Conservation (phyloP, 2,113 vertebrate species). For the Tychaedon coryphoeus region DNA sequence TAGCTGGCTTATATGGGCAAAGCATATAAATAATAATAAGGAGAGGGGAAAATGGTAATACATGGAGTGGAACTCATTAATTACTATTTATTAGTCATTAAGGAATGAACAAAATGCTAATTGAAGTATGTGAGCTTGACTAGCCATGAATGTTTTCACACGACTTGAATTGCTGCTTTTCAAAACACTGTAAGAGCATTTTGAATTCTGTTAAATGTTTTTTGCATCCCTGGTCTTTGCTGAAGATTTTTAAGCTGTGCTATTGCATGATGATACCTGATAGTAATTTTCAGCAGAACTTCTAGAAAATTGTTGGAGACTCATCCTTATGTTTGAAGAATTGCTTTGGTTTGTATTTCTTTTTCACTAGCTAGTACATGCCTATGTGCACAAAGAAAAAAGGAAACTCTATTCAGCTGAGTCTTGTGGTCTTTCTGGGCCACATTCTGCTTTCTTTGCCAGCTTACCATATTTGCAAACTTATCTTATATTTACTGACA, state of each 20-base stretch:
- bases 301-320: not conserved
- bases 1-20: not conserved
- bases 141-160: not conserved
- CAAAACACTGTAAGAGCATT: not conserved
- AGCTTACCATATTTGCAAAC: not conserved
- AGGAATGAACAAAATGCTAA: not conserved
- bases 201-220: not conserved
- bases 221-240: not conserved
- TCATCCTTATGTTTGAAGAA: not conserved
- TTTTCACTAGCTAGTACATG: not conserved
- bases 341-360: not conserved
- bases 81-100: conserved; percentile 40
- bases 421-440: not conserved
- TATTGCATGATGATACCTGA: not conserved
- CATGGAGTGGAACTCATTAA: conserved; percentile 26
- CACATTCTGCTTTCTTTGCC: not conserved
- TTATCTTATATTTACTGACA: not conserved
- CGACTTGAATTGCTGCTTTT: not conserved
- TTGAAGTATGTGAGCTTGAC: conserved; percentile 4
- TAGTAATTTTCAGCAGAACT: not conserved
- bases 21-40: not conserved
- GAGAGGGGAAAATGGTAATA: not conserved
- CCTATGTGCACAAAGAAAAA: not conserved
- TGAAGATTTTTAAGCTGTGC: not conserved
- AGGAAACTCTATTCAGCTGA: not conserved